Evolutionary conservation across 2,113 vertebrate genomes (phyloP), one percentile per base, ranked within the genome.

Genomic region (Protobothrops flavoviridis): DNA sequence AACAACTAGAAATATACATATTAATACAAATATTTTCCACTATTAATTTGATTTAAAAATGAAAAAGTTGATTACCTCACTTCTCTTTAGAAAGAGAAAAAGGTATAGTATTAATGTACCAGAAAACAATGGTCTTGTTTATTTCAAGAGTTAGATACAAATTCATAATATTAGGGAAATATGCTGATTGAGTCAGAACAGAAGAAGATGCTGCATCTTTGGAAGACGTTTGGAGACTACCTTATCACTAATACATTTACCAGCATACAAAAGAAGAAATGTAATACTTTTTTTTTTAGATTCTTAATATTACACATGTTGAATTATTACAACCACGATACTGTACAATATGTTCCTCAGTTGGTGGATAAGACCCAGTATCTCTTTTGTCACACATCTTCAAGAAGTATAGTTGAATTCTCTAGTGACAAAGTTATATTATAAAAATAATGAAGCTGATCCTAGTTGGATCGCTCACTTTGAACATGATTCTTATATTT

Each of bases 71-170:
- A 91, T 91, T 56, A 12, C 33, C n/a, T 85, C 33, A 1, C n/a
- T 94, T 93, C 17, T 93, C 52, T 89, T 56, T 56, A 24, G 23
- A 43, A 53, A 1, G 91, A 69, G 3, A 20, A 74, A 43, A 33
- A 8, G 24, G 11, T 23, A 20, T n/a, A 45, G 61, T 48, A 64
- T 13, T 57, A 81, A 89, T 90, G 57, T 45, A 5, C 3, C 48
- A 74, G 26, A 48, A 24, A 90, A 29, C 91, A 94, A 90, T 81
- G 2, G 92, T 10, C 48, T 64, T 85, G 48, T 91, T 89, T 91
- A 43, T 93, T 89, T 17, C 53, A 92, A 91, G 81, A 5, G 64
- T 57, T 89, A 57, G 92, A 57, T 29, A 69, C 1, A 0, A 0
- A 4, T 33, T 94, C 0, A 0, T 52, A 91, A 7, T 85, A 6